Percentiles rank a stretch among this genome's conserved stretches.
These are phyloP conservation scores for Xestia ashworthii DNA, from an alignment of 2,888 invertebrate genomes.

Conservation along the genomic window DNA sequence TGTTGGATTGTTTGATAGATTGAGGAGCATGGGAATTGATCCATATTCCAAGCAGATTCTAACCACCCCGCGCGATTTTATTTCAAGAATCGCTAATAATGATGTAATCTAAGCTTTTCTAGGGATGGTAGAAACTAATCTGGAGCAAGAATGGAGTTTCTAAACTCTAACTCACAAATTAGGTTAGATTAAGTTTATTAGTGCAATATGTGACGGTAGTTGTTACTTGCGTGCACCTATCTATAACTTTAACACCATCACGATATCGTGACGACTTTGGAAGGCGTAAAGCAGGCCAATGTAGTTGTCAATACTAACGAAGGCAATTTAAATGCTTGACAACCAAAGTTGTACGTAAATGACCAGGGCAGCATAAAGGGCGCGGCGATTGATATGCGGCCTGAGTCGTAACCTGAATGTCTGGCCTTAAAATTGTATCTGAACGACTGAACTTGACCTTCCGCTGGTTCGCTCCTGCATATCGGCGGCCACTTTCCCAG, in stretches of 20 bases:
- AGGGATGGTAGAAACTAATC: neutral
- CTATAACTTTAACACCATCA: constrained; percentile 35
- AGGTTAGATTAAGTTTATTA: neutral
- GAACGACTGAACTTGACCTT: constrained; percentile 84
- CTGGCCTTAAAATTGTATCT: constrained; percentile 69
- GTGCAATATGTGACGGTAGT: neutral
- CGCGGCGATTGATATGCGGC: constrained; percentile 63
- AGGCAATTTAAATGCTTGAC: constrained; percentile 54
- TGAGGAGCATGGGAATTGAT: neutral
- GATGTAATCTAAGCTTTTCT: neutral
- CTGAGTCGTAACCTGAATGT: constrained; percentile 66
- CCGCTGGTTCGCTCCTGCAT: constrained; percentile 74
- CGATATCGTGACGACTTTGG: constrained; percentile 51
- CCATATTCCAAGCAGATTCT: neutral
- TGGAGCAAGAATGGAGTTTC: too few species aligned
- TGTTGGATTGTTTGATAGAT: constrained; percentile 1
- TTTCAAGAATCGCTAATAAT: neutral
- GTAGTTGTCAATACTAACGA: constrained; percentile 55
- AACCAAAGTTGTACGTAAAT: constrained; percentile 55
- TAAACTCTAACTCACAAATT: too few species aligned
- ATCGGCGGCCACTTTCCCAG: constrained; percentile 77
- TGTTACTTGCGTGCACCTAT: constrained; percentile 15
- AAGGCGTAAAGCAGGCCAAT: constrained; percentile 48
- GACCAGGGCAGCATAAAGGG: constrained; percentile 61
- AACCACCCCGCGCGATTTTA: neutral